A percentile compares a stretch with the other conserved stretches of the same genome.
Evolutionary conservation across 2,797 vertebrate genomes (phyloP).

Genomic region (Falco biarmicus): DNA sequence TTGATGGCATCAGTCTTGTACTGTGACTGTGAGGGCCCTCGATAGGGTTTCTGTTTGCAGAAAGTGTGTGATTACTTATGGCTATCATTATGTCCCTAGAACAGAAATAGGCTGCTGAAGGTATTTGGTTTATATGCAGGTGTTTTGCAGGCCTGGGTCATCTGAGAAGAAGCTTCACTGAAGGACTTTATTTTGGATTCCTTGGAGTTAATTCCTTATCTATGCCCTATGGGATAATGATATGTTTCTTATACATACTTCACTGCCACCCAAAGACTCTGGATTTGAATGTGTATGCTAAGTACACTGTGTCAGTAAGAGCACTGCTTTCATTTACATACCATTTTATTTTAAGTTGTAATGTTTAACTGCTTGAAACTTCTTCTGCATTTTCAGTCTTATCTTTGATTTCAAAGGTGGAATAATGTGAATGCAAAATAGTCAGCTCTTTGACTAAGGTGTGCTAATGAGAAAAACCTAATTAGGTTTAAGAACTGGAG

Average conservation of each 20-base stretch:
- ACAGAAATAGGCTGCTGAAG: neutral
- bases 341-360: neutral
- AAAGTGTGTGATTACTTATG: fast-evolving
- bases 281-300: neutral
- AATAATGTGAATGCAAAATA: neutral
- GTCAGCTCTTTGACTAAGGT: neutral
- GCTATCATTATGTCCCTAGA: neutral
- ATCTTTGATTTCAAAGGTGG: neutral
- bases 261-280: neutral
- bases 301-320: neutral
- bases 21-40: neutral
- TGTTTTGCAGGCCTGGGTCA: neutral
- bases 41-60: neutral
- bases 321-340: neutral
- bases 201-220: neutral
- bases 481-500: neutral
- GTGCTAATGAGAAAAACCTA: neutral
- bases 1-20: neutral
- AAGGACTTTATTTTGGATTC: neutral
- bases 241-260: neutral
- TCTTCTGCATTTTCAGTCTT: neutral
- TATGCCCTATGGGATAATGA: neutral
- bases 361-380: neutral
- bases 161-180: neutral
- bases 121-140: neutral